A percentile compares a stretch with the other conserved stretches of the same genome.
Conservation (phyloP, 2,113 vertebrate species). For the Columbina picui region DNA sequence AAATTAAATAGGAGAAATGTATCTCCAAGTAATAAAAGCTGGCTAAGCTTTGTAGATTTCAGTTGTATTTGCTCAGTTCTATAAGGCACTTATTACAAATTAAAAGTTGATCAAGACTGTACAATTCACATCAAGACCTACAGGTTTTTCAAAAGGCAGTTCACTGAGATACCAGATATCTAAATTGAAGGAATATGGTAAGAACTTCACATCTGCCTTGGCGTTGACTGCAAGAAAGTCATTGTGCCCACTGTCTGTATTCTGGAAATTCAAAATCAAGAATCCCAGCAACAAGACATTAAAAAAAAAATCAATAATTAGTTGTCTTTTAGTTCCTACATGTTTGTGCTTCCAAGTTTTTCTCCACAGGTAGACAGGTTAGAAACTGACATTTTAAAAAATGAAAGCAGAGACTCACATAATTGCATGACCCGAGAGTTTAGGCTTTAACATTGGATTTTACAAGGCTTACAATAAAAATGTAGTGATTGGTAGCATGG, state of each 20-base stretch:
- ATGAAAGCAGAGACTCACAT: conserved; percentile 6
- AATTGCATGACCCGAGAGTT: background rate
- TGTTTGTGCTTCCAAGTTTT: background rate
- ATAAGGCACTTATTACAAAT: background rate
- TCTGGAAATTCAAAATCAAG: background rate
- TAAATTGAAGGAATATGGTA: background rate
- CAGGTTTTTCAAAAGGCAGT: background rate
- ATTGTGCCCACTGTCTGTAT: background rate
- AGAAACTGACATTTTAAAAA: conserved; percentile 32
- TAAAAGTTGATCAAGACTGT: background rate
- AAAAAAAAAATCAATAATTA: background rate
- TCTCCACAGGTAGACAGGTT: background rate
- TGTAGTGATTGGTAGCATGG: background rate
- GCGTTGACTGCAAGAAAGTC: background rate
- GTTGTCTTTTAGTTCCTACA: background rate
- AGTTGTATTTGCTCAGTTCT: background rate
- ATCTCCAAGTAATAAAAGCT: background rate
- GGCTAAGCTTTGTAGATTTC: background rate
- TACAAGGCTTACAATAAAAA: conserved; percentile 18
- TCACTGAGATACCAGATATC: background rate
- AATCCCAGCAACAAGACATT: background rate
- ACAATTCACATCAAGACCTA: fast-evolving
- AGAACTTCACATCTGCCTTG: background rate
- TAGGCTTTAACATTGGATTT: conserved; percentile 36
- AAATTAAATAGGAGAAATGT: background rate